phyloP scores from a whole-genome alignment of 2,113 vertebrate genomes.

The Mustelus asterias region DNA sequence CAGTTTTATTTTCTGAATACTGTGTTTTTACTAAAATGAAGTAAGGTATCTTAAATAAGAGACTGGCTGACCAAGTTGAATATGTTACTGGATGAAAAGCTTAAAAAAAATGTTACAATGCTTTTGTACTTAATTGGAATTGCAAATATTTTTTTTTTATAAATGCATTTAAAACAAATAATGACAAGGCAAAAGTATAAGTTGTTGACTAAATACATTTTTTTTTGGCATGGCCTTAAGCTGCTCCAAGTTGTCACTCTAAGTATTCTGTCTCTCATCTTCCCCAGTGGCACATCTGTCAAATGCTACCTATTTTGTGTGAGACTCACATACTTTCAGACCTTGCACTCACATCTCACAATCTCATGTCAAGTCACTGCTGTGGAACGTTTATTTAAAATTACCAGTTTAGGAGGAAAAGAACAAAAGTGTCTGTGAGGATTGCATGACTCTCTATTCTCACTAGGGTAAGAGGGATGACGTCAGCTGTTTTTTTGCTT shows the following conservation, averaged over 20 bases:
- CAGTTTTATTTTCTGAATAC: background rate
- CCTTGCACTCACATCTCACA: background rate
- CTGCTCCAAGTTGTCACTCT: background rate
- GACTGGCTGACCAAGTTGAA: background rate
- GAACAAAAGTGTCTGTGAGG: background rate
- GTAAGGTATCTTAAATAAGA: background rate
- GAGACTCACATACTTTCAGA: slow-evolving; percentile 12
- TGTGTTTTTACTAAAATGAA: background rate
- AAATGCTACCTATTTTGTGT: slow-evolving; percentile 1
- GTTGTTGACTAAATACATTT: background rate
- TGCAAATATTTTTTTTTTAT: background rate
- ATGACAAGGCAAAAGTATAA: background rate
- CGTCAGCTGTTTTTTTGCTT: background rate
- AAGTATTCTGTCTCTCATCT: slow-evolving; percentile 12
- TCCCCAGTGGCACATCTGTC: background rate
- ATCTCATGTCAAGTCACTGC: slow-evolving; percentile 22
- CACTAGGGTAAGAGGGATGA: background rate
- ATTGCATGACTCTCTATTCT: background rate
- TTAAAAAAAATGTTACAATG: background rate
- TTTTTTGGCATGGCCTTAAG: background rate
- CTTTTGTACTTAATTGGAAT: background rate
- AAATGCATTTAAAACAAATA: background rate
- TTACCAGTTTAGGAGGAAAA: background rate
- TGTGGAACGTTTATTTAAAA: slow-evolving; percentile 18
- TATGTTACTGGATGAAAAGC: background rate